phyloP scores from a whole-genome alignment of 2,113 vertebrate species.

The Tachysurus fulvidraco region DNA sequence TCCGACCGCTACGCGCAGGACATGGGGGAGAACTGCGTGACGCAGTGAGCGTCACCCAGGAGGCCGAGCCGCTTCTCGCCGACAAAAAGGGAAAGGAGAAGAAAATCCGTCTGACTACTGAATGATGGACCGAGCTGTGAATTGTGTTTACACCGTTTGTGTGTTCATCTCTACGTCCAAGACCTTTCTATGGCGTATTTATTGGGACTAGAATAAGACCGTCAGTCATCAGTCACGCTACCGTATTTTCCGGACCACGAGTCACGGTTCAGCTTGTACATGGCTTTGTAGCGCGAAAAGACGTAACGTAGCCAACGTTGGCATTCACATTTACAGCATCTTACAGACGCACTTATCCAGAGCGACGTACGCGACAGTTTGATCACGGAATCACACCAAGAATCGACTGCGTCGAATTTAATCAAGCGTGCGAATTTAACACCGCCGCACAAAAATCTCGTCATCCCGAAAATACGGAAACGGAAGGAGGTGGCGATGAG shows the following conservation, averaged over 20 bases:
- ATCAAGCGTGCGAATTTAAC: background rate
- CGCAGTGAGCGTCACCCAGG: slow-evolving; percentile 74
- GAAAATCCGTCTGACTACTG: slow-evolving; percentile 73
- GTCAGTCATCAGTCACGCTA: background rate
- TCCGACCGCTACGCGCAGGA: slow-evolving; percentile 88
- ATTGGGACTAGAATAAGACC: background rate
- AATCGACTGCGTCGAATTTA: background rate
- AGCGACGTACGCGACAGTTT: background rate
- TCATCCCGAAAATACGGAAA: background rate
- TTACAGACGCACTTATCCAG: no score
- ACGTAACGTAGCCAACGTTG: no score
- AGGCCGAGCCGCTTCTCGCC: slow-evolving; percentile 13
- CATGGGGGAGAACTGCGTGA: slow-evolving; percentile 87
- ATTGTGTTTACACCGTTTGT: slow-evolving; percentile 59
- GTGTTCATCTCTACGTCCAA: slow-evolving; percentile 13
- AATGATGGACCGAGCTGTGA: slow-evolving; percentile 82
- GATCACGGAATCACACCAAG: background rate
- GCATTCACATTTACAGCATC: background rate
- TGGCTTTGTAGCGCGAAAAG: background rate
- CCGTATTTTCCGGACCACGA: background rate
- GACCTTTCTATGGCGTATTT: slow-evolving; percentile 25
- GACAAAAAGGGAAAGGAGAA: slow-evolving; percentile 5
- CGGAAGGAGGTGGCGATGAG: background rate
- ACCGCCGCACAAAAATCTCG: background rate
- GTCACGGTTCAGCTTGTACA: background rate